These are phyloP conservation scores for Philaethria dido DNA, from an alignment of 2,888 invertebrate species.

Conservation along the genomic window DNA sequence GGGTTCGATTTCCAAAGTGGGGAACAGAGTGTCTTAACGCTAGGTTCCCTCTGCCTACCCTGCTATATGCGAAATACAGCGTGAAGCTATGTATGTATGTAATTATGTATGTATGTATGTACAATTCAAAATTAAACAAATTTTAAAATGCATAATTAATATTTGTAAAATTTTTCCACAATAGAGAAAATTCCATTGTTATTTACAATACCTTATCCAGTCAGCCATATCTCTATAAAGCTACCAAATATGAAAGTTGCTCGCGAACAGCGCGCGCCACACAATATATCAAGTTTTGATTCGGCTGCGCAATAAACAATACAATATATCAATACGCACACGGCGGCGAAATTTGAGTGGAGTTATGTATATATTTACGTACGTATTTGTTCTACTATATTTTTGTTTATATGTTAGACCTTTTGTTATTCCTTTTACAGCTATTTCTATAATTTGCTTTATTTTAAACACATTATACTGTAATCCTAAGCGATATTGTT, in stretches of 20 bases:
- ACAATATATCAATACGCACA: conserved; percentile 84
- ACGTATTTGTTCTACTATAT: conserved; percentile 54
- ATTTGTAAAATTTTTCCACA: conserved; percentile 23
- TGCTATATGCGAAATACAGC: no score
- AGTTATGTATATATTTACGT: conserved; percentile 72
- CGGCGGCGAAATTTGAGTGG: conserved; percentile 83
- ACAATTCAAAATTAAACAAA: background rate
- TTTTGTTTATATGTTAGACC: conserved; percentile 46
- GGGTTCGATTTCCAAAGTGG: no score
- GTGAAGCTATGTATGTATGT: no score
- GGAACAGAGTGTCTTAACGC: no score
- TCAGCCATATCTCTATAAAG: conserved; percentile 61
- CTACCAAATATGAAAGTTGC: conserved; percentile 81
- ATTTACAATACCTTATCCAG: conserved; percentile 58
- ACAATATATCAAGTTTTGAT: conserved; percentile 83
- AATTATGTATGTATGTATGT: no score
- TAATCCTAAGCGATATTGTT: no score
- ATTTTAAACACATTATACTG: no score
- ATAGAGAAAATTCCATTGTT: conserved; percentile 35
- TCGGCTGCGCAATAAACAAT: conserved; percentile 83
- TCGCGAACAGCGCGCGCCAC: conserved; percentile 75
- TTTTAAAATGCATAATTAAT: conserved; percentile 12
- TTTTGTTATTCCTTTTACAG: background rate
- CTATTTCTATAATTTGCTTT: no score
- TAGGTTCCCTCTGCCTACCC: no score